Evolutionary conservation across 1,140 invertebrate genomes (phyloP), one percentile per base, ranked within the genome.

Genomic region (Sesamia nonagrioides): DNA sequence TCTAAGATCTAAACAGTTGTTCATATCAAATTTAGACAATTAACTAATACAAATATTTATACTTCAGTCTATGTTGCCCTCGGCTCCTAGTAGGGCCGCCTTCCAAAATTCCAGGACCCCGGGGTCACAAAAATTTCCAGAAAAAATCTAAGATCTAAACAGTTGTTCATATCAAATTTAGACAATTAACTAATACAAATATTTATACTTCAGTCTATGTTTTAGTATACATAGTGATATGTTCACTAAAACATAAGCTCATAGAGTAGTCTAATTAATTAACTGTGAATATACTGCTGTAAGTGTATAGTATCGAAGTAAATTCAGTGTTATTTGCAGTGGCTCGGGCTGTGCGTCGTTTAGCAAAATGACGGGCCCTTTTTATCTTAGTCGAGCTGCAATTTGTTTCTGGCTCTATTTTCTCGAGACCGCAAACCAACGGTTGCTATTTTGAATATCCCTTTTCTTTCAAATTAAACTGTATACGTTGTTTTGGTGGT

Each of bases 371-470:
- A 89, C 86, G 86, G 84, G 82, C 81, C 84, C 88, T 87, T 89
- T 89, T 89, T 89, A 89, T 89, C 88, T 88, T 85, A 86, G 82
- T 87, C 85, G 82, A 77, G 79, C 74, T 82, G 84, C 86, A 87
- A 90, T 91, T 89, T 91, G 88, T 91, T 89, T 80, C 84, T 81
- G 82, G 77, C 86, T 91, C 89, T 90, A 91, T 90, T 90, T 90
- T 89, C 88, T 80, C 83, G 79, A 78, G 75, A 88, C 91, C 91
- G 86, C 89, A 92, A 86, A 90, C 90, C 81, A 84, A 88, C 81
- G 81, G 86, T 84, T 84, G 81, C 85, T 89, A 88, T 89, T 92
- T 91, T 89, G 85, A 91, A 92, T 92, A 89, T 88, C 85, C 86
- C 80, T 88, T 87, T 86, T 85, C 85, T 84, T 78, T 81, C 71